A percentile compares a stretch with the other conserved stretches of the same genome.
phyloP scores from a whole-genome alignment of 1,140 invertebrate species.

The Bombyx mori region DNA sequence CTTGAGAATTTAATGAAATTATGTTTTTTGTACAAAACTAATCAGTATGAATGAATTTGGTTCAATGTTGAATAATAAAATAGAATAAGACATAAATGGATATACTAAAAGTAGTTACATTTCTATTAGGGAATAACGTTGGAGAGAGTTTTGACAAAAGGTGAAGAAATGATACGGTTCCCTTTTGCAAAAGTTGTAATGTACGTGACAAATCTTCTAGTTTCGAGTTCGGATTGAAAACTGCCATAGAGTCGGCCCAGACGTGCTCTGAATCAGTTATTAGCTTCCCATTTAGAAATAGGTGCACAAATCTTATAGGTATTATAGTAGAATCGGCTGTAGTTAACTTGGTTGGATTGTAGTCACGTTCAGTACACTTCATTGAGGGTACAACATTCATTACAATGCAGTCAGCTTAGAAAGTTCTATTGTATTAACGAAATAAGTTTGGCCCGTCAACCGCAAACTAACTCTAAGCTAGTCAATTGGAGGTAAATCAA shows the following conservation, averaged over 20 bases:
- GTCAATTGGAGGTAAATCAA: constrained; percentile 27
- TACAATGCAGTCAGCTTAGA: constrained; percentile 26
- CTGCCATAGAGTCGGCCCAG: constrained; percentile 51
- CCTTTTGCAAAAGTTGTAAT: constrained; percentile 50
- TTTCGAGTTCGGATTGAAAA: constrained; percentile 63
- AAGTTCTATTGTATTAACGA: constrained; percentile 34
- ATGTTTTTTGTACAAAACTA: too few relatives aligned
- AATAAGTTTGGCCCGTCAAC: constrained; percentile 28
- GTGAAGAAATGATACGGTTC: constrained; percentile 45
- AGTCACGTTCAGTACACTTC: constrained; percentile 25
- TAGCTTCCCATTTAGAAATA: constrained; percentile 47
- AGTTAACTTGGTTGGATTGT: constrained; percentile 21
- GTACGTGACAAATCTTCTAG: constrained; percentile 66
- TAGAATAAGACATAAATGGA: too few relatives aligned
- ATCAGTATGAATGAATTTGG: too few relatives aligned
- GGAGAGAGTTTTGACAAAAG: constrained; percentile 30
- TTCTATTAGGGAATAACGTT: too few relatives aligned
- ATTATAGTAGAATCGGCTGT: constrained; percentile 33
- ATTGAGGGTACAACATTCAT: too few relatives aligned
- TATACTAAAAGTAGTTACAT: too few relatives aligned
- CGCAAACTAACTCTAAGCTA: constrained; percentile 30
- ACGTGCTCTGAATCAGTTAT: constrained; percentile 56
- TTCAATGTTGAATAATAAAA: too few relatives aligned
- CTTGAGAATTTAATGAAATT: too few relatives aligned
- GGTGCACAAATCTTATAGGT: constrained; percentile 34